Evolutionary conservation across 2,113 vertebrate genomes (phyloP).

Genomic region (Poeciliopsis occidentalis): DNA sequence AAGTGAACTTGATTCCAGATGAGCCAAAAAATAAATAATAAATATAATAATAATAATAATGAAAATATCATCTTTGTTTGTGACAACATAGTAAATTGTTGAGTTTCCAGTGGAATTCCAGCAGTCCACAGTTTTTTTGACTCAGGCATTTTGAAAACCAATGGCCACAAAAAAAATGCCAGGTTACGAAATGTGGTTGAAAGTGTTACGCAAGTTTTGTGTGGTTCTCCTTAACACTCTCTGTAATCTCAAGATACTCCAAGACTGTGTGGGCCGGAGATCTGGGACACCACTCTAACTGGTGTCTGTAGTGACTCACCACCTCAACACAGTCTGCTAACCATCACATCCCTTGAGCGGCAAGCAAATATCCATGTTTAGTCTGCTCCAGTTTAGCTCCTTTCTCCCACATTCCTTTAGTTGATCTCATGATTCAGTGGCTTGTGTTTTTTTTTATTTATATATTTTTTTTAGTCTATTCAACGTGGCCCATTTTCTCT

Average conservation of each 20-base stretch:
- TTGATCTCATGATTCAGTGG: constrained; percentile 34
- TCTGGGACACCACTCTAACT: constrained; percentile 41
- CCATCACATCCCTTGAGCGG: constrained; percentile 52
- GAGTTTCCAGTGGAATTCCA: constrained; percentile 2
- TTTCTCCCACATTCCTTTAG: constrained; percentile 46
- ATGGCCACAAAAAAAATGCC: background rate
- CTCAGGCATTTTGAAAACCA: background rate
- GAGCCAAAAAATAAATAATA: background rate
- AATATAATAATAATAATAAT: no score
- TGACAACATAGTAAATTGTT: constrained; percentile 3
- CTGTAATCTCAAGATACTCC: constrained; percentile 54
- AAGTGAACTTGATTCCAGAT: constrained; percentile 33
- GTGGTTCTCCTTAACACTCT: constrained; percentile 10
- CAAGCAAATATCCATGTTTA: constrained; percentile 50
- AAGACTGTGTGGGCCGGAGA: constrained; percentile 42
- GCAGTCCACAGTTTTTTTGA: background rate
- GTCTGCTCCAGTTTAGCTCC: constrained; percentile 52
- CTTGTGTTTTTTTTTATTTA: constrained; percentile 19
- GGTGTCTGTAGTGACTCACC: constrained; percentile 58
- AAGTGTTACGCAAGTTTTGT: constrained; percentile 1
- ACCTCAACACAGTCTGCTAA: constrained; percentile 44
- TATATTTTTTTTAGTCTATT: constrained; percentile 26
- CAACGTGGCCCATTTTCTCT: constrained; percentile 46
- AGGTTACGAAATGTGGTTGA: background rate
- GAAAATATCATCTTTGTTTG: background rate